Evolutionary conservation across 2,888 invertebrate genomes (phyloP).

Genomic region (Steromphala cineraria): DNA sequence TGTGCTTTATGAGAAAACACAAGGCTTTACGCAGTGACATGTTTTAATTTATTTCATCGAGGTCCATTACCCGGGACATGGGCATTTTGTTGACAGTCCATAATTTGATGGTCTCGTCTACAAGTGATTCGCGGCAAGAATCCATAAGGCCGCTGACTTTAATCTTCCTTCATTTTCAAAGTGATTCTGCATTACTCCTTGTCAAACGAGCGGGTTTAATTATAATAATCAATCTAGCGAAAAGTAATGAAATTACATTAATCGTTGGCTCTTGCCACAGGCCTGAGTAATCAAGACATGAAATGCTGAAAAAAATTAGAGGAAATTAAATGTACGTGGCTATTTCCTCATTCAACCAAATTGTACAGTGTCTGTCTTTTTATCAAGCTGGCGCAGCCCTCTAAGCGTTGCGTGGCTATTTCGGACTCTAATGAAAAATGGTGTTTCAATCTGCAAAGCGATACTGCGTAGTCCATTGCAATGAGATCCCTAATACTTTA

Average conservation of each 20-base stretch:
- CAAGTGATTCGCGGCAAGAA: conserved; percentile 34
- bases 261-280: conserved; percentile 32
- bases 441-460: conserved; percentile 20
- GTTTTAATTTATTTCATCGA: conserved; percentile 47
- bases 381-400: conserved; percentile 7
- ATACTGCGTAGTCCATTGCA: not conserved
- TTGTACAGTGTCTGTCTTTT: conserved; percentile 21
- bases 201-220: conserved; percentile 33
- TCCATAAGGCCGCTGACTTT: conserved; percentile 36
- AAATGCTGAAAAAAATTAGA: conserved; percentile 20
- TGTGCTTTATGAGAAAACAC: conserved; percentile 49
- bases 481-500: conserved; percentile 12
- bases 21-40: conserved; percentile 44
- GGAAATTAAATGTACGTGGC: conserved; percentile 34
- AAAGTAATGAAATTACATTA: conserved; percentile 53
- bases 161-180: conserved; percentile 43
- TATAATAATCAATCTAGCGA: conserved; percentile 48
- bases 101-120: conserved; percentile 38
- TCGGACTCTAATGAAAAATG: conserved; percentile 23
- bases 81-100: conserved; percentile 38
- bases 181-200: conserved; percentile 32
- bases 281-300: conserved; percentile 31
- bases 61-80: conserved; percentile 40
- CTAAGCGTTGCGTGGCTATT: conserved; percentile 16
- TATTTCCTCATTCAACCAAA: conserved; percentile 29